Conservation (phyloP, 35 echinoderm and acorn worm genomes). For the Acanthaster planci region DNA sequence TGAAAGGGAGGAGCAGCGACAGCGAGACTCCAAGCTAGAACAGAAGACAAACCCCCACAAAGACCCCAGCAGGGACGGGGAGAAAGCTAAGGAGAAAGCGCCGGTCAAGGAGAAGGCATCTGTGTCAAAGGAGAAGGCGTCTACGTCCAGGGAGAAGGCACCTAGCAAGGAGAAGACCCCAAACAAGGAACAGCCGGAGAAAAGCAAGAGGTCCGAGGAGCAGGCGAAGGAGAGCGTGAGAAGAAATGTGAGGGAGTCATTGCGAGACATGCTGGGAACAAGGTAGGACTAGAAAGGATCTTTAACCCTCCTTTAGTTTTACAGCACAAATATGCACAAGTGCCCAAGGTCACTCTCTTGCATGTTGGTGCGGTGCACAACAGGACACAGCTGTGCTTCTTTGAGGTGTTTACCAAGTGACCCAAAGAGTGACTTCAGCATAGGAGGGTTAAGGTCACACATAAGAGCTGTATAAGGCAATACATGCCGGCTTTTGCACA, state of each 20-base stretch:
- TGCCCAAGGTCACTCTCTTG: too few relatives aligned
- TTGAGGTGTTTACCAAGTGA: too few relatives aligned
- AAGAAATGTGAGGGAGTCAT: conserved; percentile 67
- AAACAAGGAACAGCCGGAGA: conserved; percentile 32
- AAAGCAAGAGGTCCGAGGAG: conserved; percentile 52
- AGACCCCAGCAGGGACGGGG: conserved; percentile 38
- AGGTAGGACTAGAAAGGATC: conserved; percentile 41
- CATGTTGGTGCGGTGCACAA: too few relatives aligned
- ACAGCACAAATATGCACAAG: too few relatives aligned
- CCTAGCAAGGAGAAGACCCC: conserved; percentile 32
- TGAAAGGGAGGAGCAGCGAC: conserved; percentile 49
- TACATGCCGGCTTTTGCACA: too few relatives aligned
- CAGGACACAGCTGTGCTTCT: too few relatives aligned
- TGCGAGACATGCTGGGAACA: conserved; percentile 63
- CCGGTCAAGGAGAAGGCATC: neutral
- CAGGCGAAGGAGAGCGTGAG: conserved; percentile 66
- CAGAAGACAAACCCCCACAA: conserved; percentile 5
- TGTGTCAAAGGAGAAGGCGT: conserved; percentile 23
- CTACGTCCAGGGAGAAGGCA: conserved; percentile 36
- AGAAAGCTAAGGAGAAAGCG: conserved; percentile 36
- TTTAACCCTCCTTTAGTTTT: too few relatives aligned
- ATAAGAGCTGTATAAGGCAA: too few relatives aligned
- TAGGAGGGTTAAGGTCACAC: too few relatives aligned
- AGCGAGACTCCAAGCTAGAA: conserved; percentile 32
- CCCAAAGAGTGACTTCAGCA: too few relatives aligned